phyloP scores from a whole-genome alignment of 2,113 vertebrate genomes.

The Oncorhynchus nerka region DNA sequence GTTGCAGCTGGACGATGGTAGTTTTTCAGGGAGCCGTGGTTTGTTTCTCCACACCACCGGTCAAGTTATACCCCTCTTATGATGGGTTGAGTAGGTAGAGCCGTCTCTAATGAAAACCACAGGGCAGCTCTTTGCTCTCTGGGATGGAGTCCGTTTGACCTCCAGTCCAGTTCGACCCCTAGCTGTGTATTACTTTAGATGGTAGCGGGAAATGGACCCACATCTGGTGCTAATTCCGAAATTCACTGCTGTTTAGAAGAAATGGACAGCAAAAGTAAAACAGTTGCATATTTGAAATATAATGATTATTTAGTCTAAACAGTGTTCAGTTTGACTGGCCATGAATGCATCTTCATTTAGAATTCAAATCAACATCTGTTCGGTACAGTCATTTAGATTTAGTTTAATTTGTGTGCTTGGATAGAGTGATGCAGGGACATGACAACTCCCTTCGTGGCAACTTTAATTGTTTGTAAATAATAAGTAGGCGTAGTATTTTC shows the following conservation, averaged over 20 bases:
- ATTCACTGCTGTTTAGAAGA: neutral
- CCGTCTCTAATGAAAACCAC: slow-evolving; percentile 54
- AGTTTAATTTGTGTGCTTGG: neutral
- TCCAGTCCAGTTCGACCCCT: slow-evolving; percentile 37
- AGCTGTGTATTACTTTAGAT: slow-evolving; percentile 32
- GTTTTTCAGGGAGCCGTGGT: slow-evolving; percentile 2
- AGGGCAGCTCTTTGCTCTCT: slow-evolving; percentile 35
- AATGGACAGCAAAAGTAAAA: neutral
- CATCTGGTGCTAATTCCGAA: neutral
- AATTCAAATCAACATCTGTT: neutral
- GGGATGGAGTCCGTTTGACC: slow-evolving; percentile 45
- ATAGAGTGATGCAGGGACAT: neutral
- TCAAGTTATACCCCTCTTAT: neutral
- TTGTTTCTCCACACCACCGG: slow-evolving; percentile 22
- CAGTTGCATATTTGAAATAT: neutral
- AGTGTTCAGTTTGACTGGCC: neutral
- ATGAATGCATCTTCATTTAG: neutral
- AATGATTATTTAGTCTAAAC: neutral
- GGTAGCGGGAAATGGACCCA: slow-evolving; percentile 3
- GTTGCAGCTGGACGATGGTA: slow-evolving; percentile 14
- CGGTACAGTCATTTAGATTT: too few relatives aligned
- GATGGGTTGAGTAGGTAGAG: slow-evolving; percentile 37
- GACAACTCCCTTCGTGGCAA: neutral
- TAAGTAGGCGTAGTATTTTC: neutral
- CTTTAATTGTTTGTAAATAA: neutral